Conservation (phyloP, 2,113 vertebrate genomes). For the Typhlomys cinereus region DNA sequence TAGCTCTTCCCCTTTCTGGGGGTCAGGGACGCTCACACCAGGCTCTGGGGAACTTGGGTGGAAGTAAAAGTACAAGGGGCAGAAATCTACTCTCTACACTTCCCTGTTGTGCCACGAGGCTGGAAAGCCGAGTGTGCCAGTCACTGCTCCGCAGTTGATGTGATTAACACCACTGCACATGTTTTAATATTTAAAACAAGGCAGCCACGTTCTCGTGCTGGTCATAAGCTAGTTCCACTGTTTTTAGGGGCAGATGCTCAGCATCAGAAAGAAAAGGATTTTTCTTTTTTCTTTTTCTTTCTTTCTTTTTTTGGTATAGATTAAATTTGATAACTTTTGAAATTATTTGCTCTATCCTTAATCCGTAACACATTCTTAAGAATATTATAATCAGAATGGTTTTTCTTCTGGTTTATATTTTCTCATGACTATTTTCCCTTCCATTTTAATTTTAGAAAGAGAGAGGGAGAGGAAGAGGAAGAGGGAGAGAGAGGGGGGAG, state of each 20-base stretch:
- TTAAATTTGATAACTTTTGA: constrained; percentile 33
- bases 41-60: not conserved
- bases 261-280: not conserved
- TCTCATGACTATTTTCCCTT: not conserved
- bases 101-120: too few relatives aligned
- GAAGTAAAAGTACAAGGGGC: constrained; percentile 32
- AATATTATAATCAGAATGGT: constrained; percentile 30
- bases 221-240: not conserved
- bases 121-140: not conserved
- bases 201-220: not conserved
- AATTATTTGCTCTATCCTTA: constrained; percentile 22
- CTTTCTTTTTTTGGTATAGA: not conserved
- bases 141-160: not conserved
- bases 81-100: not conserved
- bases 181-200: not conserved
- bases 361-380: constrained; percentile 6
- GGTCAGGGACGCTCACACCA: not conserved
- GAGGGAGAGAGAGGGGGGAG: too few relatives aligned
- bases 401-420: constrained; percentile 34
- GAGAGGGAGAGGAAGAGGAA: too few relatives aligned
- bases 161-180: not conserved
- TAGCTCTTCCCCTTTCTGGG: not conserved
- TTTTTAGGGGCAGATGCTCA: constrained; percentile 27
- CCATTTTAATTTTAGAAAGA: too few relatives aligned
- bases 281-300: not conserved